phyloP scores from a whole-genome alignment of 2,113 vertebrate genomes.

The Eublepharis macularius region DNA sequence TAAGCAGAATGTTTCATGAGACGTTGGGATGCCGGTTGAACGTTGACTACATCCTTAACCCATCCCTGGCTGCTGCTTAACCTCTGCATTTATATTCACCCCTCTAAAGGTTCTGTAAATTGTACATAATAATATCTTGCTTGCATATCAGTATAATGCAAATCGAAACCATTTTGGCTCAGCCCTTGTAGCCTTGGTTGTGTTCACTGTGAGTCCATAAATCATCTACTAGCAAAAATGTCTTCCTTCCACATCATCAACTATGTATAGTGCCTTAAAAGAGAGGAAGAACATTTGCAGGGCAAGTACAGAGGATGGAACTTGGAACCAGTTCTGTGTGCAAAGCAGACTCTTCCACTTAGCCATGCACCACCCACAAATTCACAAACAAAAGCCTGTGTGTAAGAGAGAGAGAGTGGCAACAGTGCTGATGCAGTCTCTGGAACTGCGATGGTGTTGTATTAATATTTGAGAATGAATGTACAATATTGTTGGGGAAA shows the following conservation, averaged over 20 bases:
- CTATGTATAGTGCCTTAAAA: neutral
- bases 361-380: too few relatives aligned
- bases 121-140: neutral
- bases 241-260: neutral
- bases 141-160: neutral
- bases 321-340: too few relatives aligned
- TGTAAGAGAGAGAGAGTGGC: too few relatives aligned
- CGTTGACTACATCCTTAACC: neutral
- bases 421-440: too few relatives aligned
- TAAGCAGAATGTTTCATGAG: neutral
- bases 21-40: neutral
- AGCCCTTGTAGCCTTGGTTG: neutral
- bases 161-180: neutral
- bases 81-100: neutral
- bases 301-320: neutral
- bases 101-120: neutral
- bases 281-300: neutral
- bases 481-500: too few relatives aligned
- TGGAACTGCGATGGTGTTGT: too few relatives aligned
- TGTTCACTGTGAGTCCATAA: neutral
- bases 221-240: conserved; percentile 10
- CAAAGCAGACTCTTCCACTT: too few relatives aligned
- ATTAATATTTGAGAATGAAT: too few relatives aligned
- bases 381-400: too few relatives aligned
- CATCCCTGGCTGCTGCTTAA: neutral